Evolutionary conservation across 2,888 invertebrate genomes (phyloP), one percentile per base, ranked within the genome.

Genomic region (Phyllotreta striolata): DNA sequence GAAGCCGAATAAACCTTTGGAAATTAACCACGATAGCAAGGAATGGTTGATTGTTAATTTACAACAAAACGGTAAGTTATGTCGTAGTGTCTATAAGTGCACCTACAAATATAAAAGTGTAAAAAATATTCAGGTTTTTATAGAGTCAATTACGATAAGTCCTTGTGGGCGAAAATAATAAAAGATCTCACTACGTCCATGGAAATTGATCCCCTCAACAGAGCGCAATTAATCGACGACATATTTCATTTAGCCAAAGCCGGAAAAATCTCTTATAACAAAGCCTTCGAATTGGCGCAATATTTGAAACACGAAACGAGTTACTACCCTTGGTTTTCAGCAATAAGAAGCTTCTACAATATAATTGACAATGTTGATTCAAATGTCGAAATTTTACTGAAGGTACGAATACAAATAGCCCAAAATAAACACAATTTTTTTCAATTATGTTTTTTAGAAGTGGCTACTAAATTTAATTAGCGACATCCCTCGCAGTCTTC

Each of bases 161-260:
- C 79, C 51, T 84, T 87, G 0, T 90, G 88, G 89, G 69, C 82
- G 0, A 77, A 83, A 12, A 84, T 88, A 43, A 77, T 78, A 1
- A 61, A 79, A 1, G 84, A 83, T 34, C 77, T 85, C 0, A 80
- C 82, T n/a, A 76, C 75, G 1, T 80, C 83, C 24, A 84, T 85
- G 38, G 65, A 70, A 0, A 89, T 93, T 55, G 85, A 89, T 68
- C 85, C 86, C 46, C 79, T 88, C 8, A 92, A 92, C 78, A 85
- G 90, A 72, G 93, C 92, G 3, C 92, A 86, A 84, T 84, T 91
- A 24, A 86, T 96, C 8, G 91, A 95, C 73, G 96, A 96, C 79
- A 84, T 90, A 1, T 84, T 91, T 71, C 89, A 89, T 79, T 84
- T 91, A 62, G 92, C 91, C n/a, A 85, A 89, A 52, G 85, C 88